Evolutionary conservation across 2,888 invertebrate genomes (phyloP).

Genomic region (Rapana venosa): DNA sequence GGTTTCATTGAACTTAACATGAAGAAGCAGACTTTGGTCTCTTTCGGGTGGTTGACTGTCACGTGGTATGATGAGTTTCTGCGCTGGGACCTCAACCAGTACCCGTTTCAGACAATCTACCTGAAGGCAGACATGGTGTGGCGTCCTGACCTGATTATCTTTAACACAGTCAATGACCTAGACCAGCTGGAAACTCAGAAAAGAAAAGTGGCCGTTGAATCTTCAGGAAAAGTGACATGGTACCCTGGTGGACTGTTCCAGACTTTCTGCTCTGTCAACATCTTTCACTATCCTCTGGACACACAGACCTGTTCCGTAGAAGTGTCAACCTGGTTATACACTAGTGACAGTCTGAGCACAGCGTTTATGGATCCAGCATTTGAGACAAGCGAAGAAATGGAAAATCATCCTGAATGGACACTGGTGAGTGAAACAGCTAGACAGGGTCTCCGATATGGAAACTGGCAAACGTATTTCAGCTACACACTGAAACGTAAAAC

Average conservation of each 20-base stretch:
- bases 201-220: neutral
- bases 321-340: neutral
- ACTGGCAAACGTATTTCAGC: conserved; percentile 3
- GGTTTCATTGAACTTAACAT: conserved; percentile 25
- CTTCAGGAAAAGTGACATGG: conserved; percentile 25
- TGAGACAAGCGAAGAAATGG: neutral
- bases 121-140: conserved; percentile 26
- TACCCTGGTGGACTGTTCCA: conserved; percentile 34
- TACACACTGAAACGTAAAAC: conserved; percentile 12
- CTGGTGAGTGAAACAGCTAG: neutral
- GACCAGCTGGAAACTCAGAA: conserved; percentile 31
- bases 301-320: conserved; percentile 34
- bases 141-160: conserved; percentile 31
- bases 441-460: neutral
- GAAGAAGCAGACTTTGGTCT: conserved; percentile 38
- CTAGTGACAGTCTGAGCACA: neutral
- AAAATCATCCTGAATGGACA: conserved; percentile 14
- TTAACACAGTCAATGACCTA: conserved; percentile 16
- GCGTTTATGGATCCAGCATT: neutral
- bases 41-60: conserved; percentile 28
- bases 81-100: conserved; percentile 10
- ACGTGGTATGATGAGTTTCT: conserved; percentile 5
- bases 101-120: neutral
- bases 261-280: conserved; percentile 32
- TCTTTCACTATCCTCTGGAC: conserved; percentile 35